Evolutionary conservation across 2,797 vertebrate genomes (phyloP).

Genomic region (Catharus ustulatus): DNA sequence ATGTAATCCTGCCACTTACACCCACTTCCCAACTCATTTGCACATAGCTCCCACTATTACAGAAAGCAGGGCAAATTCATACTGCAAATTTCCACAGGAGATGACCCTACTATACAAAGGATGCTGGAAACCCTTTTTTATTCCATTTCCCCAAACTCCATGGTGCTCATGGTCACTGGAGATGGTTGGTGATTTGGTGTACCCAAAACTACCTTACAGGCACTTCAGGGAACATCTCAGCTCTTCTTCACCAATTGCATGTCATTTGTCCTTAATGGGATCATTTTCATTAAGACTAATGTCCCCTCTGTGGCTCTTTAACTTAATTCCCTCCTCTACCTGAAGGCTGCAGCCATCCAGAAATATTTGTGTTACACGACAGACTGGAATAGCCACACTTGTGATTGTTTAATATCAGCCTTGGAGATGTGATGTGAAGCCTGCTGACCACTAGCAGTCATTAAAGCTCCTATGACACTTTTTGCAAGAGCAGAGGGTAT

Average conservation of each 20-base stretch:
- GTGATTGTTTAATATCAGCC: background rate
- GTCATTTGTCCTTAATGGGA: constrained; percentile 2
- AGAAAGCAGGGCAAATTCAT: background rate
- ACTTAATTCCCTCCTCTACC: background rate
- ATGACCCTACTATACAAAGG: background rate
- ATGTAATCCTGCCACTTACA: constrained; percentile 16
- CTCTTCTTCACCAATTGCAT: background rate
- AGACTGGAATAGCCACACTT: background rate
- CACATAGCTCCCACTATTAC: background rate
- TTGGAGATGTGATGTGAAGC: constrained; percentile 56
- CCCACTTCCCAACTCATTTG: constrained; percentile 49
- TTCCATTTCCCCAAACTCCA: background rate
- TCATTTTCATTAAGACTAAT: constrained; percentile 24
- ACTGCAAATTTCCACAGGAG: background rate
- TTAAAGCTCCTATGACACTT: constrained; percentile 71
- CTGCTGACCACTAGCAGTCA: constrained; percentile 65
- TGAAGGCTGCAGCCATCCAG: background rate
- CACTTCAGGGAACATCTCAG: background rate
- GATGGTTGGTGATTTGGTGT: background rate
- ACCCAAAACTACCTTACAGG: background rate
- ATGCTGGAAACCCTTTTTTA: background rate
- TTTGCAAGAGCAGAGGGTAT: constrained; percentile 75
- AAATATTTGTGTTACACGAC: background rate
- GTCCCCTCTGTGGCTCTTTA: constrained; percentile 6
- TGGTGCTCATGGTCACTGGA: background rate